Evolutionary conservation across 2,888 invertebrate genomes (phyloP).

Genomic region (Microdon myrmicae): DNA sequence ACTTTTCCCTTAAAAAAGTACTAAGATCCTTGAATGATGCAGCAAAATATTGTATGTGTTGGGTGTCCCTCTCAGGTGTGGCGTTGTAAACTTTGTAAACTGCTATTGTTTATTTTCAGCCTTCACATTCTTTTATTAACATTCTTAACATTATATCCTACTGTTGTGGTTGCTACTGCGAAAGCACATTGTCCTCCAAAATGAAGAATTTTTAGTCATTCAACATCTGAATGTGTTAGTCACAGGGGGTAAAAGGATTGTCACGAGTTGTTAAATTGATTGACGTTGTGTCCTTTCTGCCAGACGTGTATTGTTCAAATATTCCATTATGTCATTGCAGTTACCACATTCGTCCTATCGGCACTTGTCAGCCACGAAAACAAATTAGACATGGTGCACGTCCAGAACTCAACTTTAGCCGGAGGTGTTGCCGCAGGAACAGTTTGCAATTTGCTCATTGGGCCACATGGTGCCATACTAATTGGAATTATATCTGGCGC

Average conservation of each 20-base stretch:
- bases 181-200: conserved; percentile 41
- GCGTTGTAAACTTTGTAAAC: conserved; percentile 41
- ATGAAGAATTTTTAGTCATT: conserved; percentile 43
- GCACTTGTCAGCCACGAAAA: conserved; percentile 77
- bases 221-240: conserved; percentile 31
- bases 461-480: conserved; percentile 84
- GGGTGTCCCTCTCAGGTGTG: conserved; percentile 40
- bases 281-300: background rate
- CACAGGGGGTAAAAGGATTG: conserved; percentile 16
- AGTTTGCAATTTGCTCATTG: conserved; percentile 82
- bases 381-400: conserved; percentile 90
- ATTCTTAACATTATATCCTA: background rate
- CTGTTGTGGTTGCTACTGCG: conserved; percentile 27
- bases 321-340: conserved; percentile 60
- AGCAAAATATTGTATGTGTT: too few relatives aligned
- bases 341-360: conserved; percentile 86
- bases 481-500: conserved; percentile 82
- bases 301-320: conserved; percentile 7
- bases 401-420: conserved; percentile 93
- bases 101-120: conserved; percentile 30
- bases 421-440: conserved; percentile 94
- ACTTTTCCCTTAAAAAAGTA: too few relatives aligned
- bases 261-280: conserved; percentile 1
- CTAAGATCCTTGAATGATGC: too few relatives aligned
- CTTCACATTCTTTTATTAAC: conserved; percentile 6